Evolutionary conservation across 1,140 invertebrate genomes (phyloP), one percentile per base, ranked within the genome.

Genomic region (Dufourea novaeangliae): DNA sequence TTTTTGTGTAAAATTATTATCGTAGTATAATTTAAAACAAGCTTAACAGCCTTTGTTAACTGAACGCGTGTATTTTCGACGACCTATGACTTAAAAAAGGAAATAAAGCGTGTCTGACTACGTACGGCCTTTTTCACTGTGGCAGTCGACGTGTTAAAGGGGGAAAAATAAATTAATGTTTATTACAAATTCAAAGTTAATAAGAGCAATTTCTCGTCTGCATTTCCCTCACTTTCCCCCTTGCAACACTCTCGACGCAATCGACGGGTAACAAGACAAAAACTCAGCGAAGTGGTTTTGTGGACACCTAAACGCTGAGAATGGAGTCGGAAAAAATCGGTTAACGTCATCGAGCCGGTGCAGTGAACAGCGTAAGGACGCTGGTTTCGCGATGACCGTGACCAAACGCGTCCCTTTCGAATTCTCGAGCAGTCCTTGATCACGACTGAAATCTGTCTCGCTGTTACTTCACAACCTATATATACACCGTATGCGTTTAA

Each of bases 381-480:
- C 20, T 59, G 25, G 25, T 41, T n/a, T 52, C 25, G 29, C 68
- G 50, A 56, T 73, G 73, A 81, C 74, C 81, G 81, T 83, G 80
- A 83, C 73, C 74, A 41, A 32, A 70, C 52, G 11, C 63, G 52
- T 80, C 73, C 81, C 79, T 82, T 83, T 83, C 79, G 59, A 83
- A 78, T 81, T 78, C 56, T 11, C 39, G 39, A 52, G 41, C 32
- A 27, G 79, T 81, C 79, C 79, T 83, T 83, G 81, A 39, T 39
- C n/a, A 59, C 63, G 61, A 70, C 50, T 69, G 59, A 50, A 56
- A 67, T 66, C 56, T 32, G 64, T 54, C 59, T 75, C 39, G 52
- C 59, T 79, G 44, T 80, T 68, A 76, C 32, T 71, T 37, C 34
- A 14, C 63, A 32, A 12, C 14, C 29, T 44, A 27, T 32, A 50